These are phyloP conservation scores for Metalampra italica DNA, from an alignment of 2,888 invertebrate species.

Conservation along the genomic window DNA sequence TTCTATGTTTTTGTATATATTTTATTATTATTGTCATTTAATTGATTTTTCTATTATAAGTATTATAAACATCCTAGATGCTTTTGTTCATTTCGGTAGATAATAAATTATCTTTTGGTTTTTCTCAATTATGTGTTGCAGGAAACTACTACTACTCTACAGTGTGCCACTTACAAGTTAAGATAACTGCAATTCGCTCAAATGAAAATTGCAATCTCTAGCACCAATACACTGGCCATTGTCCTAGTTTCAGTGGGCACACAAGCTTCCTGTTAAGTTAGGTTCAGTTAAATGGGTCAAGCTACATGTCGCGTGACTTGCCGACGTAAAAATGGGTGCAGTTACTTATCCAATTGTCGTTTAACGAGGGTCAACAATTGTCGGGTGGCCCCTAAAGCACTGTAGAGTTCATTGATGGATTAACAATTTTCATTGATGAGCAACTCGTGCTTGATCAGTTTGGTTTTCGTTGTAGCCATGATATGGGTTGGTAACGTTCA, in stretches of 20 bases:
- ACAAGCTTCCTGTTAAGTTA: constrained; percentile 35
- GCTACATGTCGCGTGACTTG: constrained; percentile 13
- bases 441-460: neutral
- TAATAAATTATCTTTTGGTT: too few species aligned
- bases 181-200: too few species aligned
- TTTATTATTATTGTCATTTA: too few species aligned
- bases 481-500: too few species aligned
- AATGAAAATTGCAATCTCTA: constrained; percentile 19
- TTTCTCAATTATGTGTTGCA: too few species aligned
- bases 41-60: too few species aligned
- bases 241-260: constrained; percentile 26
- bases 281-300: constrained; percentile 32
- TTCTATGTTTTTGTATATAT: too few species aligned
- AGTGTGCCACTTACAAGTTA: too few species aligned
- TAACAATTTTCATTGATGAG: neutral
- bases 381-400: constrained; percentile 6
- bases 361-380: constrained; percentile 17
- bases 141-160: too few species aligned
- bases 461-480: neutral
- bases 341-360: constrained; percentile 19
- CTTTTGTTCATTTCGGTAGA: too few species aligned
- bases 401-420: constrained; percentile 7
- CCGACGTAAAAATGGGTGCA: constrained; percentile 12
- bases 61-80: too few species aligned
- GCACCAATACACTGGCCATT: constrained; percentile 18